Evolutionary conservation across 2,797 vertebrate species (phyloP).

Genomic region (Mallotus villosus): DNA sequence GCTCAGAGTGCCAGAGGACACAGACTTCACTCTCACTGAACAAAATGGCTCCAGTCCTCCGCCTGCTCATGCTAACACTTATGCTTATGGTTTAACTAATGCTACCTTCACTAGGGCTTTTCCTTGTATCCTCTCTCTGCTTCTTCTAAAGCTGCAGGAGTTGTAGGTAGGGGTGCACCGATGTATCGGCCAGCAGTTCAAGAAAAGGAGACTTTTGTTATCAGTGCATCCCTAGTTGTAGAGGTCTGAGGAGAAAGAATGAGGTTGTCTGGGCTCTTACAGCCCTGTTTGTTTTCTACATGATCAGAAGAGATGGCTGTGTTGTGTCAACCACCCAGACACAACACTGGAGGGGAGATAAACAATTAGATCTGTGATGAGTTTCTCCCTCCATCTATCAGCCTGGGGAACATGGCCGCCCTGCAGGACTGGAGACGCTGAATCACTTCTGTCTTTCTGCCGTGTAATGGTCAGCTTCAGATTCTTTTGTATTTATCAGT

Average conservation of each 20-base stretch:
- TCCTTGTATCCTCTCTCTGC: not conserved
- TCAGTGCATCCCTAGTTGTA: too few species aligned
- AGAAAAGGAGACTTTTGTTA: too few species aligned
- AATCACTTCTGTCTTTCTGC: not conserved
- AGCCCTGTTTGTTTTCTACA: constrained; percentile 46
- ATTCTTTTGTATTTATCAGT: not conserved
- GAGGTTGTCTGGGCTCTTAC: constrained; percentile 28
- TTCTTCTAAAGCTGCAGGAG: not conserved
- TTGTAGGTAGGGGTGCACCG: not conserved
- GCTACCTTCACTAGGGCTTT: constrained; percentile 23
- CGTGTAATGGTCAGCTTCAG: not conserved
- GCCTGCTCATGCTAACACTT: constrained; percentile 30
- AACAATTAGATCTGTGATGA: constrained; percentile 60
- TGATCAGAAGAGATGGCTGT: constrained; percentile 37
- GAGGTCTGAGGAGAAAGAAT: not conserved
- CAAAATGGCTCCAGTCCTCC: constrained; percentile 18
- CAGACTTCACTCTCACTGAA: not conserved
- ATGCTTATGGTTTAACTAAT: constrained; percentile 38
- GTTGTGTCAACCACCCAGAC: constrained; percentile 43
- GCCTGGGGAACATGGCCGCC: not conserved
- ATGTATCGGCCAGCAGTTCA: too few species aligned
- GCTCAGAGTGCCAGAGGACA: constrained; percentile 31
- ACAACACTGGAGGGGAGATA: constrained; percentile 50
- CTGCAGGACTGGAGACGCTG: not conserved
- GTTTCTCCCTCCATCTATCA: constrained; percentile 48